Conservation (phyloP, 2,113 vertebrate species). For the Pollimyrus isidori region DNA sequence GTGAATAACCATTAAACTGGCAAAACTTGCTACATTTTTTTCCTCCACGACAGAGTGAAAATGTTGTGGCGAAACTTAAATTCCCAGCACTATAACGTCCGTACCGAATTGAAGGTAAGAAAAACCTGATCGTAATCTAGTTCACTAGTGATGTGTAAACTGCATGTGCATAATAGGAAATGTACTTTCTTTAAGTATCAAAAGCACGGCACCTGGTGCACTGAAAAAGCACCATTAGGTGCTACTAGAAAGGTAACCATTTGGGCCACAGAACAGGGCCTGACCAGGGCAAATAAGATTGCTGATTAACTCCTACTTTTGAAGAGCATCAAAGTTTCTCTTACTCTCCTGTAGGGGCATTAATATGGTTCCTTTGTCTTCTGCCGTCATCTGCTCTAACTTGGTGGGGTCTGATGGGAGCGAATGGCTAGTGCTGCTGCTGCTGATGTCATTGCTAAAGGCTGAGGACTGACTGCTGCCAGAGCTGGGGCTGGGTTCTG, state of each 20-base stretch:
- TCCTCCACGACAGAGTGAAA: not conserved
- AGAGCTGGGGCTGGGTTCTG: conserved; percentile 77
- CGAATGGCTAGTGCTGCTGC: conserved; percentile 74
- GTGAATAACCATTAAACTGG: not conserved
- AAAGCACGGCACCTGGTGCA: not conserved
- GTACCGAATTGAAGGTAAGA: not conserved
- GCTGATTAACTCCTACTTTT: not conserved
- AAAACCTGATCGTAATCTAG: not conserved
- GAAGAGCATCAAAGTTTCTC: conserved; percentile 19
- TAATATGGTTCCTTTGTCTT: conserved; percentile 76
- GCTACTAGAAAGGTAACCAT: not conserved
- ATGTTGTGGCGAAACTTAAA: not conserved
- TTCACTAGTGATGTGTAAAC: not conserved
- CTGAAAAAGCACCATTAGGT: not conserved
- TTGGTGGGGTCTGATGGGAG: conserved; percentile 66
- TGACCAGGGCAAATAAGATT: not conserved
- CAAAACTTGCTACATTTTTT: not conserved
- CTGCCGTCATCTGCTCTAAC: conserved; percentile 67
- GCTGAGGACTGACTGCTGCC: conserved; percentile 78
- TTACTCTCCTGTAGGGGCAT: conserved; percentile 77
- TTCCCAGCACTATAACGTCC: not conserved
- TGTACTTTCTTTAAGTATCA: not conserved
- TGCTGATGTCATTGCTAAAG: conserved; percentile 75
- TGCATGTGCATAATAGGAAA: not conserved
- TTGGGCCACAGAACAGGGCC: not conserved